Evolutionary conservation across 2,888 invertebrate species (phyloP).

Genomic region (Nomada fucata): DNA sequence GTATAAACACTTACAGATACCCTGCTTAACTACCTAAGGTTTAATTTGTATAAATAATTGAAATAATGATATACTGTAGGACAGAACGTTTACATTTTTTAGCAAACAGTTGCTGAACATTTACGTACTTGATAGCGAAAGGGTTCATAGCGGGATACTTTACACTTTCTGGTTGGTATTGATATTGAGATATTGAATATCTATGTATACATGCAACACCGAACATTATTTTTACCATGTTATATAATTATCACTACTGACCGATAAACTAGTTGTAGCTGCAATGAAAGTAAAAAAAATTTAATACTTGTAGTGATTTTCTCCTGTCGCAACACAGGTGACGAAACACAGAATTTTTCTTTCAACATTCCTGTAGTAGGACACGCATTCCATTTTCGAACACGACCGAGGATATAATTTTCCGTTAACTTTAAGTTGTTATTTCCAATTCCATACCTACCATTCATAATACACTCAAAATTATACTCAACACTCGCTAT

Average conservation of each 20-base stretch:
- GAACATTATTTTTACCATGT: conserved; percentile 7
- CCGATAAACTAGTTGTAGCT: background rate
- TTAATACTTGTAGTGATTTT: conserved; percentile 21
- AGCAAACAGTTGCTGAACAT: too few relatives aligned
- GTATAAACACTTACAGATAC: too few relatives aligned
- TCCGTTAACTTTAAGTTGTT: too few relatives aligned
- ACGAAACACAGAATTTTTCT: conserved; percentile 26
- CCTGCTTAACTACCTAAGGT: too few relatives aligned
- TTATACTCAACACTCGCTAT: too few relatives aligned
- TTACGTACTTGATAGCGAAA: too few relatives aligned
- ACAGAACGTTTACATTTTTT: too few relatives aligned
- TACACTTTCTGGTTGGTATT: background rate
- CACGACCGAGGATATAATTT: background rate
- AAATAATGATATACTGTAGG: too few relatives aligned
- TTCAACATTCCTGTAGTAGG: background rate
- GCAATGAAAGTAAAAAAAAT: conserved; percentile 24
- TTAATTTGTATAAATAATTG: too few relatives aligned
- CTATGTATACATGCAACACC: background rate
- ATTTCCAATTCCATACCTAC: too few relatives aligned
- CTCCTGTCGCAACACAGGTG: conserved; percentile 29
- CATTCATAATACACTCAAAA: too few relatives aligned
- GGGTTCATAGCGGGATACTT: background rate
- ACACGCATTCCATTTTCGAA: conserved; percentile 1
- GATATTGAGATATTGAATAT: background rate
- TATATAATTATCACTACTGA: conserved; percentile 21